These are phyloP conservation scores for Armadillidium nasatum DNA, from an alignment of 1,140 invertebrate genomes.

Conservation along the genomic window DNA sequence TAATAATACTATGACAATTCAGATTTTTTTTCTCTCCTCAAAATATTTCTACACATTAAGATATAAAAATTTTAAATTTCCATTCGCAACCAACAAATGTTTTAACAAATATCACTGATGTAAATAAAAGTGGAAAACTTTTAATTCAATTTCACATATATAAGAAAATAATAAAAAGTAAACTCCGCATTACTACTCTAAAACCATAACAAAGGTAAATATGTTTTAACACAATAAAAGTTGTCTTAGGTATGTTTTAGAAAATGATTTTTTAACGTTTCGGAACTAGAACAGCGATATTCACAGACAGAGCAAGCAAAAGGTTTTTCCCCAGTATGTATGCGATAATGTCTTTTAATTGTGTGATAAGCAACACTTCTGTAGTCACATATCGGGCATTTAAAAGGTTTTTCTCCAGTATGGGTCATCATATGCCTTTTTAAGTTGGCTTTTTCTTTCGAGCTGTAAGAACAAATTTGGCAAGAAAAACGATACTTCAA, in stretches of 20 bases:
- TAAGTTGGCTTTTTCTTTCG: constrained; percentile 52
- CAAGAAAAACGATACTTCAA: constrained; percentile 41
- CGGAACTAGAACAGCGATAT: constrained; percentile 6
- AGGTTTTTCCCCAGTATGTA: constrained; percentile 37
- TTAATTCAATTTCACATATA: no score
- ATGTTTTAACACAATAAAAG: no score
- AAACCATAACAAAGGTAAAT: no score
- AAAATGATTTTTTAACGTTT: not conserved
- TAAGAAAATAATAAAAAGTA: no score
- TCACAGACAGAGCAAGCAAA: constrained; percentile 29
- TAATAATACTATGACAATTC: no score
- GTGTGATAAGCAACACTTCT: constrained; percentile 5
- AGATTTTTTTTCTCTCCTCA: no score
- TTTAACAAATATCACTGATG: no score
- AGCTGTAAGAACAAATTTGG: constrained; percentile 53
- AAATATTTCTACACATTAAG: no score
- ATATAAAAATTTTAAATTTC: no score
- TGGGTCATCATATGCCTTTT: constrained; percentile 53
- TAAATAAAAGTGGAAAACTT: no score
- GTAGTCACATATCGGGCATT: constrained; percentile 30
- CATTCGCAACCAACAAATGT: no score
- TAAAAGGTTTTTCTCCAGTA: constrained; percentile 47
- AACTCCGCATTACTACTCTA: no score
- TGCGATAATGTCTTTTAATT: constrained; percentile 24
- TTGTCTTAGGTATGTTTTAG: not conserved